Base-by-base conservation (phyloP, 2,797 vertebrate species). In the Typhlichthys subterraneus region DNA sequence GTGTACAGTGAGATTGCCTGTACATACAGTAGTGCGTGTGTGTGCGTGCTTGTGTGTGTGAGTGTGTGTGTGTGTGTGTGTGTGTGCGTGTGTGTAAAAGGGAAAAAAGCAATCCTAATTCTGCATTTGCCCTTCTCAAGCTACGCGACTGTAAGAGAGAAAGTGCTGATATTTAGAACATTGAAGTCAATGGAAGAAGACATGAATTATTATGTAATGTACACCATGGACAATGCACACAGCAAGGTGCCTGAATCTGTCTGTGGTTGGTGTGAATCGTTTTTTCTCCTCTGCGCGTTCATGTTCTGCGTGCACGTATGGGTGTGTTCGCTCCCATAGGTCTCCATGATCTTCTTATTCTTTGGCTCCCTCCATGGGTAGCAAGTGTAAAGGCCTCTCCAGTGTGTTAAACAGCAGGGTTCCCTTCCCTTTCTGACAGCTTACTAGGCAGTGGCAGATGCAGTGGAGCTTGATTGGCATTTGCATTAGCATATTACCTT, bases 361-460 rank as follows among this genome's bases (percentile, higher is more conserved):
- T 90, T 79, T 92, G 86, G 86, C 88, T 85, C 91, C 89, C 88
- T 87, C 91, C 65, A 80, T 77, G 73, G 90, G 89, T 42, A 45
- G 63, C 42, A 79, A 53, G 5, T 63, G 48, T 65, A 63, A 80
- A 61, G 63, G 38, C 56, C 59, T 33, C 53, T 65, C 15, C 23
- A 60, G 19, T 14, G 33, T 1, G n/a, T 29, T 33, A 14, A 15
- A 48, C 45, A 9, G 45, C 12, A 9, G 8, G 12, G 12, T 46
- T 2, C 12, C 9, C 8, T 46, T 46, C 45, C 45, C 45, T 46
- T 46, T 46, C 9, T 46, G 45, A 9, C 45, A 9, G 45, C 45
- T 46, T 46, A 9, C 5, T 23, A 23, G 23, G 33, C 33, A 38
- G 33, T 8, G 33, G 33, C 33, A 38, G 7, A 38, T 38, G 33